Base-by-base conservation (phyloP, 2,888 invertebrate species). In the Antheraea yamamai region DNA sequence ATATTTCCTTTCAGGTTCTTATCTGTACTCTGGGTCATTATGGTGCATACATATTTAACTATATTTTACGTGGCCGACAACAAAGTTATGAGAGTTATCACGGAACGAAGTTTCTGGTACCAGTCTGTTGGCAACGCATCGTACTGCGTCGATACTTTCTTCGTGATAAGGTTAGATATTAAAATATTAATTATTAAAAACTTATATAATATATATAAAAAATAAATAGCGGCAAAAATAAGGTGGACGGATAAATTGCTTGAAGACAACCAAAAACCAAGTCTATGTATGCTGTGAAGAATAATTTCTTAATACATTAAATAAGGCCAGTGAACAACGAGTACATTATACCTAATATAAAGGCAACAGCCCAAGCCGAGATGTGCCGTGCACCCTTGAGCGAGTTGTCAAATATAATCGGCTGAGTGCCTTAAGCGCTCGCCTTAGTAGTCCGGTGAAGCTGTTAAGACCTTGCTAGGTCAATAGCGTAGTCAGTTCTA, bases 111-210 rank as follows among this genome's bases (percentile, higher is more conserved):
- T 82, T 96, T 97, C 88, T 95, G 97, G 91, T 98, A 97, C 90
- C 98, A 98, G 89, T 96, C 97, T 1, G 96, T 98, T 76, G 97
- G 97, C 76, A 98, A 98, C 89, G 98, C 97, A 1, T 97, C 97
- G 10, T 97, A 97, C 87, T 97, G 98, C 73, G 98, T 98, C 70
- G 98, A 98, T 85, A 97, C 97, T 8, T 98, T 98, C 92, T 98
- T 98, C 93, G 97, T 97, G 83, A 97, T 98, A 80, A 97, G 97
- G 97, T 97, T 83, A 12, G 61, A 61, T 23, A 12, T 12, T 23
- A 20, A 23, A 61, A 10, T 61, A 7, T 23, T 1, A 61, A 61
- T n/a, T 0, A 61, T 16, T 23, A 61, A 61, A 61, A 23, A 61
- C n/a, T 18, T 55, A 58, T 20, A 58, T 3, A 7, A 58, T 58